Evolutionary conservation across 1,140 invertebrate species (phyloP).

Genomic region (Limonius californicus): DNA sequence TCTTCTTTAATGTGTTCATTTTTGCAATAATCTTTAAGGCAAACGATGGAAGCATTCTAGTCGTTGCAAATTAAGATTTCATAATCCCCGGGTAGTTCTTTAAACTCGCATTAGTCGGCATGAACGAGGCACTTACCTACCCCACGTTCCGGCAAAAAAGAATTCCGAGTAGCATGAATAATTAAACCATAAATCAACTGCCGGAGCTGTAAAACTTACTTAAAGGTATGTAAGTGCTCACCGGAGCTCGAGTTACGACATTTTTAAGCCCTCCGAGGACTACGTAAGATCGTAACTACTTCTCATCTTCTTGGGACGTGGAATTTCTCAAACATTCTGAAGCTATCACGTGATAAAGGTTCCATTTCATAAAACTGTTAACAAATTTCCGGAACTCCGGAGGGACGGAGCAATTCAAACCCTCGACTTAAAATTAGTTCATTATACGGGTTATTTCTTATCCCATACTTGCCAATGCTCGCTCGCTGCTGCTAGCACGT

Average conservation of each 20-base stretch:
- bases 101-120: not conserved
- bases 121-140: slow-evolving; percentile 1
- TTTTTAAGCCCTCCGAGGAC: slow-evolving; percentile 4
- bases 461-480: no score
- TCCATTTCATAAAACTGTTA: not conserved
- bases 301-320: slow-evolving; percentile 1
- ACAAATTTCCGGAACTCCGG: no score
- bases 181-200: slow-evolving; percentile 11
- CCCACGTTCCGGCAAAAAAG: not conserved
- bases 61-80: not conserved
- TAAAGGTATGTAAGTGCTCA: slow-evolving; percentile 15
- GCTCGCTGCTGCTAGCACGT: no score
- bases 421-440: not conserved
- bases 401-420: no score
- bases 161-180: not conserved
- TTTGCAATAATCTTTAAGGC: not conserved
- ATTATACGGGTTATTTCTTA: no score
- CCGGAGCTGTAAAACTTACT: slow-evolving; percentile 1
- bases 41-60: not conserved
- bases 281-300: slow-evolving; percentile 4
- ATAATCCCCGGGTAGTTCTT: not conserved
- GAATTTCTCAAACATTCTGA: slow-evolving; percentile 1
- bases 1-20: no score
- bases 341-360: not conserved
- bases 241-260: slow-evolving; percentile 3